phyloP scores from a whole-genome alignment of 1,140 invertebrate genomes.

The Centruroides vittatus region DNA sequence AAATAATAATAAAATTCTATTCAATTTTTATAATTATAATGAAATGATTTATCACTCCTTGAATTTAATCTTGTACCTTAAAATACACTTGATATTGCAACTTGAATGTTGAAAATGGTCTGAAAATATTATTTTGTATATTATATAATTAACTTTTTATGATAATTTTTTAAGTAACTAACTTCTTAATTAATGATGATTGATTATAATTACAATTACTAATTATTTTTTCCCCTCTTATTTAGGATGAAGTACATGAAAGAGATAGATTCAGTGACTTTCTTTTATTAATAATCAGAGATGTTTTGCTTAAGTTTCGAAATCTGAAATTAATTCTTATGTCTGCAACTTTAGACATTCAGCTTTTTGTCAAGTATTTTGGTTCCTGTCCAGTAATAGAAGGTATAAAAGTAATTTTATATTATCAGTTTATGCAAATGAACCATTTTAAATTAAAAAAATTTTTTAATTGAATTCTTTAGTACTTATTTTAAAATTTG shows the following conservation, averaged over 20 bases:
- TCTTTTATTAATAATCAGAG: constrained; percentile 65
- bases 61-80: too few species aligned
- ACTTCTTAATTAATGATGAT: neutral
- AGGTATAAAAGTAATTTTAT: constrained; percentile 24
- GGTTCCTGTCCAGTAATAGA: constrained; percentile 54
- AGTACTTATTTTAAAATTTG: too few species aligned
- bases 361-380: constrained; percentile 70
- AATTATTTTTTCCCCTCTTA: constrained; percentile 15
- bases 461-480: too few species aligned
- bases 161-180: neutral
- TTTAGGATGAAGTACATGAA: constrained; percentile 88
- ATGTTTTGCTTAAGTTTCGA: constrained; percentile 52
- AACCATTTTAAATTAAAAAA: too few species aligned
- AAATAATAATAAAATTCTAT: too few species aligned
- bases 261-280: constrained; percentile 87
- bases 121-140: too few species aligned
- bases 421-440: too few species aligned
- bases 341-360: constrained; percentile 81
- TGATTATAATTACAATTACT: constrained; percentile 21
- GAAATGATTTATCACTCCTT: too few species aligned
- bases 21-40: too few species aligned
- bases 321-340: constrained; percentile 74
- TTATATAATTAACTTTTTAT: neutral
- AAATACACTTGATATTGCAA: too few species aligned
- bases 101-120: too few species aligned